Base-by-base conservation (phyloP, 2,797 vertebrate genomes). In the Saguinus oedipus region DNA sequence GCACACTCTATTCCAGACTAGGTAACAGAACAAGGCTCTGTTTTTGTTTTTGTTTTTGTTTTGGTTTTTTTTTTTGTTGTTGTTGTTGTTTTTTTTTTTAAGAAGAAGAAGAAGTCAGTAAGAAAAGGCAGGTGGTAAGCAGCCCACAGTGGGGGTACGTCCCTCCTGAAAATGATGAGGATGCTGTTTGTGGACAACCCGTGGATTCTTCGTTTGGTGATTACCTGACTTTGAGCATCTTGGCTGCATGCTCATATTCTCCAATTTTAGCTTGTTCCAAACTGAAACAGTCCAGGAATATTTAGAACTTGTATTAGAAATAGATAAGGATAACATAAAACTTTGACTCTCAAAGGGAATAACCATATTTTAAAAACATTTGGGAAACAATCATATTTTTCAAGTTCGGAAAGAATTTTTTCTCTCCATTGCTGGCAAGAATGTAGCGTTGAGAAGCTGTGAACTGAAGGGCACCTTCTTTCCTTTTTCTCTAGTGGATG, bases 391-490 rank as follows among this genome's bases (percentile, higher is more conserved):
- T 17, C 22, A 3, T 5, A 1, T 30, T 64, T 64, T n/a, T 64
- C 61, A 64, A 64, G 33, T 17, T n/a, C 8, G 15, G 1, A 4
- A 33, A 64, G 13, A 36, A 44, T 2, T 1, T 30, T 42, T 85
- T 70, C 50, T 91, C 24, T 44, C 12, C 24, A 33, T 48, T 94
- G 8, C 61, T 53, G 12, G 70, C 4, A 50, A 27, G 24, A 22
- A 1, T 1, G 0, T 13, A 9, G 14, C 2, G 0, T 7, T 11
- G 39, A 79, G 89, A 30, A 48, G 3, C 1, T 0, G 61, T n/a
- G 61, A 68, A 68, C 61, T n/a, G 61, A 68, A 68, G 7, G 61
- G 33, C 3, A 0, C 2, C 22, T 19, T 33, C 13, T 53, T 53
- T 27, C 19, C 14, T 50, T 22, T 36, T 22, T 48, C 86, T 78